A percentile compares a stretch with the other conserved stretches of the same genome.
phyloP scores from a whole-genome alignment of 2,113 vertebrate species.

The Prochilodus magdalenae region DNA sequence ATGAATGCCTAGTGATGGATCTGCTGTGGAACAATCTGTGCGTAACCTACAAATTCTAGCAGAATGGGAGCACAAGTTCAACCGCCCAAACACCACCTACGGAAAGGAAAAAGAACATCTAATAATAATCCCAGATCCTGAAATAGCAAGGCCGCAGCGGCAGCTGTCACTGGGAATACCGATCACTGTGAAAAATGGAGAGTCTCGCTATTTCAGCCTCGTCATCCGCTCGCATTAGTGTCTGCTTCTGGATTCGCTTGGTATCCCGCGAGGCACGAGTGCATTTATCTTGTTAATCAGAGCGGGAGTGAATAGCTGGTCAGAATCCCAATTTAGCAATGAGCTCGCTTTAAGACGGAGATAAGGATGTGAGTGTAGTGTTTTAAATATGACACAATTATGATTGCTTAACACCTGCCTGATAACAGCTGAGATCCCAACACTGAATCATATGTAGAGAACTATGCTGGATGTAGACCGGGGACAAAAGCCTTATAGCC shows the following conservation, averaged over 20 bases:
- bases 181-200: slow-evolving; percentile 44
- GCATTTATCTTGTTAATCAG: slow-evolving; percentile 43
- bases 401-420: background rate
- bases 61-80: background rate
- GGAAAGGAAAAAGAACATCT: slow-evolving; percentile 20
- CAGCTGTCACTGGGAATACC: slow-evolving; percentile 35
- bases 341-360: slow-evolving; percentile 3
- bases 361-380: background rate
- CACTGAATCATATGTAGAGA: background rate
- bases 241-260: slow-evolving; percentile 40
- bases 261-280: slow-evolving; percentile 15
- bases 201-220: slow-evolving; percentile 34
- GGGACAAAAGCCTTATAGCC: background rate
- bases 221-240: slow-evolving; percentile 23
- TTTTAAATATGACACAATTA: background rate
- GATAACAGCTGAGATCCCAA: background rate
- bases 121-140: slow-evolving; percentile 24
- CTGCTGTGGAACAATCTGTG: background rate
- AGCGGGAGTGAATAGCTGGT: slow-evolving; percentile 22
- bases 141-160: slow-evolving; percentile 48
- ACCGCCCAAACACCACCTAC: background rate
- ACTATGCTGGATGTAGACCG: background rate
- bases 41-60: background rate
- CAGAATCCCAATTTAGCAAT: slow-evolving; percentile 40
- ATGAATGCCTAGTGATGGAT: background rate